A percentile compares a stretch with the other conserved stretches of the same genome.
Conservation (phyloP, 2,797 vertebrate genomes). For the Pangasius mekongensis region DNA sequence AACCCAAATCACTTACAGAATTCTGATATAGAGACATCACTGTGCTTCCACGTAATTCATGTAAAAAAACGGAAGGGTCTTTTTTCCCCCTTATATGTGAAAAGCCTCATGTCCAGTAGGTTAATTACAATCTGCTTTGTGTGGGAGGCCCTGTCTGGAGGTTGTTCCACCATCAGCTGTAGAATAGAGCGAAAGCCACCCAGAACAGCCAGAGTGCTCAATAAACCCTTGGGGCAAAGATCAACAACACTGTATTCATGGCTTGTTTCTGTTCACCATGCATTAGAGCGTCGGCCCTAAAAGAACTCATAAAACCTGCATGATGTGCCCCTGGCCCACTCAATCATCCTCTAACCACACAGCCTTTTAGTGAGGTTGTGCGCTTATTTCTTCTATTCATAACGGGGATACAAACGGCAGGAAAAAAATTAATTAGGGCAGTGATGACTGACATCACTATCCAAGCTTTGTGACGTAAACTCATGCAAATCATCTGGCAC, state of each 20-base stretch:
- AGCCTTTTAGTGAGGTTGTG: conserved; percentile 26
- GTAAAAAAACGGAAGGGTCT: neutral
- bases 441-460: conserved; percentile 47
- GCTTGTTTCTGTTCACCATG: conserved; percentile 36
- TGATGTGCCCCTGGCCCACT: conserved; percentile 37
- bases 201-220: conserved; percentile 45
- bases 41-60: conserved; percentile 4
- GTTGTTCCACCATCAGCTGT: conserved; percentile 39
- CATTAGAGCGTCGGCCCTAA: conserved; percentile 21
- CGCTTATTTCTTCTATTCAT: conserved; percentile 39
- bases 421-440: conserved; percentile 55
- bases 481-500: conserved; percentile 21
- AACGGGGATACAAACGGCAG: conserved; percentile 31
- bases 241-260: conserved; percentile 46
- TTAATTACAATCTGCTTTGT: conserved; percentile 47
- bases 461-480: conserved; percentile 56
- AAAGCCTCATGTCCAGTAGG: conserved; percentile 13
- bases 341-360: conserved; percentile 10
- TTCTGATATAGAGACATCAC: conserved; percentile 18
- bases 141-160: conserved; percentile 27
- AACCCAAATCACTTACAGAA: neutral
- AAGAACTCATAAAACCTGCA: conserved; percentile 49
- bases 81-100: neutral
- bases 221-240: conserved; percentile 48
- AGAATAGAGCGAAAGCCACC: conserved; percentile 22